phyloP scores from a whole-genome alignment of 35 echinoderm and acorn worm species.

The Hemicentrotus pulcherrimus region DNA sequence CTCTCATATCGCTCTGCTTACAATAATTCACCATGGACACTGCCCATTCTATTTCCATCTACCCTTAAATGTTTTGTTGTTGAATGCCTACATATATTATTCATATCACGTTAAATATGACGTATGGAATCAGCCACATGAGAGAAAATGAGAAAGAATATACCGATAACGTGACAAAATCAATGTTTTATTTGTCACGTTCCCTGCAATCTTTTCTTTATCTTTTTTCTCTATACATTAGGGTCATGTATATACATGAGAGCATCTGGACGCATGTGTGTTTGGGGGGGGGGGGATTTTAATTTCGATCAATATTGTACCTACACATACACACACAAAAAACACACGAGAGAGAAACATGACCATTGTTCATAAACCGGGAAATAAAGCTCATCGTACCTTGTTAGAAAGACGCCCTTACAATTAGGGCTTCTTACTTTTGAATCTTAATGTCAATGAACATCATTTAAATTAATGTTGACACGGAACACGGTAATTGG shows the following conservation, averaged over 20 bases:
- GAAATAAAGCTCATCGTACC: not conserved
- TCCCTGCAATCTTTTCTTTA: no score
- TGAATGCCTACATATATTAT: not conserved
- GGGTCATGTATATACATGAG: no score
- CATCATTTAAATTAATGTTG: not conserved
- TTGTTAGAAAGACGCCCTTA: not conserved
- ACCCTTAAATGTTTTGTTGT: not conserved
- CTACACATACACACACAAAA: no score
- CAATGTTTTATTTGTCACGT: no score
- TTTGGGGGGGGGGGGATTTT: no score
- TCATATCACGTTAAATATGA: not conserved
- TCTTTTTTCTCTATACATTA: no score
- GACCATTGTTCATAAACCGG: not conserved
- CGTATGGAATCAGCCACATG: not conserved
- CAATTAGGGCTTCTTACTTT: not conserved
- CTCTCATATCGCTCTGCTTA: not conserved
- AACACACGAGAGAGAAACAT: no score
- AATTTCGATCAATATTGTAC: no score
- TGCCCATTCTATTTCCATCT: not conserved
- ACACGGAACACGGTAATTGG: not conserved
- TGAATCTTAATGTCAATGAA: not conserved
- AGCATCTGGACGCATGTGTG: no score
- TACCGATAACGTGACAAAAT: no score
- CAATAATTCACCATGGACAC: not conserved
- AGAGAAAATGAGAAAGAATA: not conserved